Evolutionary conservation across 2,888 invertebrate species (phyloP), one percentile per base, ranked within the genome.

Genomic region (Torymus tubicola): DNA sequence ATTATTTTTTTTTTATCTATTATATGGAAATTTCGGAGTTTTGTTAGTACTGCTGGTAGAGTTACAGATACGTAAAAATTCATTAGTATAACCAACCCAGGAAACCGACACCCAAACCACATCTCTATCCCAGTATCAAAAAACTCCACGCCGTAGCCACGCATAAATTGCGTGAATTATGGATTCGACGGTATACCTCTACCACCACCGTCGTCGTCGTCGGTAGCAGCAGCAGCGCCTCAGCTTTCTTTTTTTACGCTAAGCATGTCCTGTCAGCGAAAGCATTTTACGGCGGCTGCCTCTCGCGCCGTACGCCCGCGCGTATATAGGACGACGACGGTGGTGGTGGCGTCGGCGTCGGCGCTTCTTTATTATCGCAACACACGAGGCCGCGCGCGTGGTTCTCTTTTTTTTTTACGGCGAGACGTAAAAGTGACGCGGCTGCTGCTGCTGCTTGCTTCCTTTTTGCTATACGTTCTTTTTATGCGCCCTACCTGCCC

Each of bases 231-330:
- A n/a, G 14, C 57, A 42, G 53, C 14, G 13, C 77, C 61, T 68
- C 74, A 76, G 83, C 83, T 82, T 82, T 84, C 81, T n/a, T 84
- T 84, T 83, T 82, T 63, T 53, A 80, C 84, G 86, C 85, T 85
- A 86, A 87, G 86, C 87, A 84, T 86, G 85, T 85, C 87, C 86
- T 86, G 88, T 87, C 87, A 86, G 87, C 86, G 78, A 83, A 85
- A 85, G 86, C 85, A 87, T 87, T 88, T 89, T 89, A 89, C 80
- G 86, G 84, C 84, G 81, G 83, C 83, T 83, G 83, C 76, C 79
- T 81, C 80, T 82, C 79, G 84, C 79, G 81, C 78, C 81, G 82
- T 80, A 72, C 82, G 82, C 83, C 83, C 82, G 83, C 78, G 78
- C 67, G 78, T 31, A 31, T 31, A 31, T 31, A 8, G 31, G 31